Conservation (phyloP, 2,888 invertebrate species). For the Chirona hameri region DNA sequence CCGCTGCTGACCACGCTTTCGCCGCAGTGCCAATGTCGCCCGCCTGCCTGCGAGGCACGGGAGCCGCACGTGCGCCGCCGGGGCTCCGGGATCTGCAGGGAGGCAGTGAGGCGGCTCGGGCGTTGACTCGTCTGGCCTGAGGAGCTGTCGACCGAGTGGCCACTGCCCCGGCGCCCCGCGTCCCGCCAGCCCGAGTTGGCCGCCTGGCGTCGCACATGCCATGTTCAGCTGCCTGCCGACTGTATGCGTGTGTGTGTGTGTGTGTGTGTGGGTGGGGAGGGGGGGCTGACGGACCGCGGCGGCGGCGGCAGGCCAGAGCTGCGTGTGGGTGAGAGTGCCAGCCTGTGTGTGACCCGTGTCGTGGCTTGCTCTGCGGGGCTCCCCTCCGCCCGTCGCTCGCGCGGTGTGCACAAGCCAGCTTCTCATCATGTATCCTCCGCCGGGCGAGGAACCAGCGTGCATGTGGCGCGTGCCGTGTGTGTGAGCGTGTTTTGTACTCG, state of each 20-base stretch:
- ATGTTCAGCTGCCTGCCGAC: background rate
- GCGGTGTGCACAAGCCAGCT: background rate
- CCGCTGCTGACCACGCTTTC: background rate
- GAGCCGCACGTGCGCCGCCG: background rate
- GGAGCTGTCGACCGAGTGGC: background rate
- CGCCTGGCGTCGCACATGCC: background rate
- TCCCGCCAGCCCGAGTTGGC: background rate
- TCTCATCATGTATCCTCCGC: background rate
- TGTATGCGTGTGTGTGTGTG: background rate
- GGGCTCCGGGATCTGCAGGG: background rate
- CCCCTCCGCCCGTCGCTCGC: background rate
- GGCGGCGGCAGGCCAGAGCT: background rate
- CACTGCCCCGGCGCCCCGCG: background rate
- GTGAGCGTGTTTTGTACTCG: conserved; percentile 23
- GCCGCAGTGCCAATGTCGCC: conserved; percentile 1
- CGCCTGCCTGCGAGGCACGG: background rate
- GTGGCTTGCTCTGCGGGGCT: background rate
- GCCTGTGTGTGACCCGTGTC: background rate
- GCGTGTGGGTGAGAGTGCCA: background rate
- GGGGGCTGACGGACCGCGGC: background rate
- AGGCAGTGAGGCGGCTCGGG: background rate
- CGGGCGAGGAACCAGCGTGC: background rate
- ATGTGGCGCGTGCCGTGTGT: background rate
- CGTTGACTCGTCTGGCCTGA: background rate
- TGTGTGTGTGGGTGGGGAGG: background rate